Conservation (phyloP, 2,888 invertebrate genomes). For the Tortrix viridana region DNA sequence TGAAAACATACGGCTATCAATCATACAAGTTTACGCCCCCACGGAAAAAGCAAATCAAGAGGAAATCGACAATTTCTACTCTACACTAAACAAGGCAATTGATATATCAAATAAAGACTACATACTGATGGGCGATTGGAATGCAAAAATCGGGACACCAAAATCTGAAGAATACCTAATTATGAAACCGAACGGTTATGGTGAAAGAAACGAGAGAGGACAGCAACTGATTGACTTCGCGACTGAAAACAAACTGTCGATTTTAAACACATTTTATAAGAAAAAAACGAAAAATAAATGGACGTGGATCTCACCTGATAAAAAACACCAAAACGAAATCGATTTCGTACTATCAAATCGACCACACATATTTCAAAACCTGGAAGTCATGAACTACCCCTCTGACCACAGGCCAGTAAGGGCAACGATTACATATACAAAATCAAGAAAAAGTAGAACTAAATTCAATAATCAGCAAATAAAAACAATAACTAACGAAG, state of each 20-base stretch:
- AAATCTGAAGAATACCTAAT: slow-evolving; percentile 24
- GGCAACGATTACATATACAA: slow-evolving; percentile 30
- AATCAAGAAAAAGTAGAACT: slow-evolving; percentile 20
- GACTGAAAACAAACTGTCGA: slow-evolving; percentile 33
- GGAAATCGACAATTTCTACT: not conserved
- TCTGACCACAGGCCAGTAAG: slow-evolving; percentile 40
- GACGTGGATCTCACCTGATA: slow-evolving; percentile 40
- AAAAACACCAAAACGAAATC: slow-evolving; percentile 40
- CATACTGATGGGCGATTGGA: slow-evolving; percentile 40
- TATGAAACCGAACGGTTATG: slow-evolving; percentile 23
- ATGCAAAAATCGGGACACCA: slow-evolving; percentile 29
- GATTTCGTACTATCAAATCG: slow-evolving; percentile 40
- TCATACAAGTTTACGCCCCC: not conserved
- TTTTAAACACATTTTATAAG: slow-evolving; percentile 38
- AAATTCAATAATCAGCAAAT: slow-evolving; percentile 1
- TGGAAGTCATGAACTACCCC: slow-evolving; percentile 32
- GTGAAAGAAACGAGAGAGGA: slow-evolving; percentile 31
- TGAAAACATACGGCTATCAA: not conserved
- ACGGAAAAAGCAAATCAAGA: not conserved
- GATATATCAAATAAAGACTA: not conserved
- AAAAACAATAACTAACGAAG: slow-evolving; percentile 5
- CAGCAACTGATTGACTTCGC: slow-evolving; percentile 30
- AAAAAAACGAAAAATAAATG: slow-evolving; percentile 36
- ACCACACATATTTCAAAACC: slow-evolving; percentile 36
- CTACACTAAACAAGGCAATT: not conserved